Percentiles rank a stretch among this genome's conserved stretches.
These are phyloP conservation scores for Cerceris ruficornis DNA, from an alignment of 2,888 invertebrate genomes.

Conservation along the genomic window DNA sequence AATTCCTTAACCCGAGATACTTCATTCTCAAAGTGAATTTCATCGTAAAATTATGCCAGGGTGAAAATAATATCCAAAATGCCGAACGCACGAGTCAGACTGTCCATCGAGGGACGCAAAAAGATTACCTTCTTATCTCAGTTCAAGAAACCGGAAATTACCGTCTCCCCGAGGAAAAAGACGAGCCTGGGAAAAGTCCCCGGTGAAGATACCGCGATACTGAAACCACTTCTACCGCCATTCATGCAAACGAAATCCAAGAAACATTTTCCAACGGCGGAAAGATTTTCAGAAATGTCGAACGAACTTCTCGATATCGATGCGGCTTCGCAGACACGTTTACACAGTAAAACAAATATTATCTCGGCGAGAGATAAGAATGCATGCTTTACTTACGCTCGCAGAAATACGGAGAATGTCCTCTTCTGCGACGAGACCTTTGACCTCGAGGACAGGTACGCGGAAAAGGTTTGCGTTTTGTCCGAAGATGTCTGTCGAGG, in stretches of 20 bases:
- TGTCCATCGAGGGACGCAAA: neutral
- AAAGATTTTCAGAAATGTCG: neutral
- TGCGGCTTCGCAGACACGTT: slow-evolving; percentile 2
- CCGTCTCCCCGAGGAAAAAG: neutral
- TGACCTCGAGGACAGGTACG: neutral
- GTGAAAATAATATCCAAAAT: neutral
- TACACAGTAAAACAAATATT: neutral
- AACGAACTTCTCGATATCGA: slow-evolving; percentile 8
- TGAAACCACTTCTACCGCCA: slow-evolving; percentile 11
- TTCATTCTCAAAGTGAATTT: neutral
- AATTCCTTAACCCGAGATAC: neutral
- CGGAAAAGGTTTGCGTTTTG: neutral
- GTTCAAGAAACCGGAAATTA: neutral
- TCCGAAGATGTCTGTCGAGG: slow-evolving; percentile 27
- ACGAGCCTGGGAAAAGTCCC: neutral
- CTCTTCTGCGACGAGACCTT: neutral
- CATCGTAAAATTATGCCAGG: neutral
- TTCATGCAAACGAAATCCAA: slow-evolving; percentile 11
- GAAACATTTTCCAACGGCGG: neutral
- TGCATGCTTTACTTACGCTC: too few species aligned
- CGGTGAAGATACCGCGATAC: neutral
- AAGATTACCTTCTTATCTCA: neutral
- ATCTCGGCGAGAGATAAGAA: neutral
- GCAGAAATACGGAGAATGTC: neutral
- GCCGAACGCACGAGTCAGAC: neutral